Evolutionary conservation across 2,888 invertebrate genomes (phyloP), one percentile per base, ranked within the genome.

Genomic region (Cylloceria caligata): DNA sequence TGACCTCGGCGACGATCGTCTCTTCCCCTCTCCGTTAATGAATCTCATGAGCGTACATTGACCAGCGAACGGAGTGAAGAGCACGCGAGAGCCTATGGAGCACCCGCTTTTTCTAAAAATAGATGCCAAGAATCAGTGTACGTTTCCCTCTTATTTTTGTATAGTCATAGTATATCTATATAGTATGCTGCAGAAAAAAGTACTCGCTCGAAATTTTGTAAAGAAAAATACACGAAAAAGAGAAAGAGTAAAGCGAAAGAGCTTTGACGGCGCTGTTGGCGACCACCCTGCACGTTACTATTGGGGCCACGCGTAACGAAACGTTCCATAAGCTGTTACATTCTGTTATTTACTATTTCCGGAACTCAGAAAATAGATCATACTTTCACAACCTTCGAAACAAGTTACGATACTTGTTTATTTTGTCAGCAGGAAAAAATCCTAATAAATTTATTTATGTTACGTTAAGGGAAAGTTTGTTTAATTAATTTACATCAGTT

Each of bases 41-140:
- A 79, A 79, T 79, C 79, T 49, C 49, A 79, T 73, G 79, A 79
- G 55, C 45, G 27, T 73, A 60, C 60, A 67, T 79, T 73, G 67
- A 60, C 67, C 60, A 72, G 60, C 65, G 47, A 45, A 73, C 9
- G 60, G 71, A 79, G 60, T 30, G 27, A 55, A 75, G 74, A 65
- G 69, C 76, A 69, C 69, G 62, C 73, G 55, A 64, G 45, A 47
- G 47, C 45, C 60, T 72, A 34, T 39, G n/a, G 39, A 73, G 60
- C 34, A 71, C 21, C 57, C 42, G 42, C 42, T 45, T 62, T 67
- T 42, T 79, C 79, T 79, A 73, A 79, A 79, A 73, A 79, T 79
- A 75, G 52, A 67, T 21, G 21, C 13, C 36, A 34, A 49, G 65
- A 60, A 60, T 60, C 79, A 60, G 57, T 60, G 71, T 42, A 52